Base-by-base conservation (phyloP, 2,113 vertebrate species). In the Aspidoscelis tigris region DNA sequence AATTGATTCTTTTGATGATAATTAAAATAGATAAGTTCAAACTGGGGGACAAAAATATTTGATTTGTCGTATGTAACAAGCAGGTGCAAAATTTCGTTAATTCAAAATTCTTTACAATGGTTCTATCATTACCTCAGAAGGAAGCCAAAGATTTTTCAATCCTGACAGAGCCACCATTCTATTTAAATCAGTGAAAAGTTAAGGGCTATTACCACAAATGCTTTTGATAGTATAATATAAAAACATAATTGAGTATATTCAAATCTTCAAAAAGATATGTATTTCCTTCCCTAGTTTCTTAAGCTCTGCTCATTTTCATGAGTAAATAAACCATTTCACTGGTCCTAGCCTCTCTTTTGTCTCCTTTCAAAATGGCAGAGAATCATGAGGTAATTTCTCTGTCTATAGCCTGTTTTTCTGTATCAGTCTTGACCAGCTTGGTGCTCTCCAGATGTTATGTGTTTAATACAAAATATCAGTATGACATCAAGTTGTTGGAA, bases 341-440 rank as follows among this genome's bases (percentile, higher is more conserved):
- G 58, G 18, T 61, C 14, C 14, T 61, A 61, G 14, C 18, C 18
- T 61, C 58, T 61, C 12, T 47, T 18, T 61, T 73, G 72, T 75
- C 33, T 24, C 69, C 44, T 89, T 88, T 87, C 58, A 86, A 0
- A 0, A 64, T 68, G 83, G 89, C 90, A 72, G 7, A 85, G 88
- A 78, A 88, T 81, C 83, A 82, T 61, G 0, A 68, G 0, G 74
- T 44, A 64, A 0, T 64, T 80, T 79, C 86, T 80, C 22, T 86
- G 91, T 58, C 39, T 69, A 83, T 75, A 86, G 85, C 81, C 79
- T 87, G 20, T 80, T 89, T 81, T 8, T 86, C 86, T 91, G 84
- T 4, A 66, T 81, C 86, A 55, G 55, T 55, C 58, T 14, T 61
- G 58, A 61, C 58, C 58, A 50, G 47, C 47, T 61, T 61, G 58